These are phyloP conservation scores for Silurus meridionalis DNA, from an alignment of 2,113 vertebrate species.

Conservation along the genomic window DNA sequence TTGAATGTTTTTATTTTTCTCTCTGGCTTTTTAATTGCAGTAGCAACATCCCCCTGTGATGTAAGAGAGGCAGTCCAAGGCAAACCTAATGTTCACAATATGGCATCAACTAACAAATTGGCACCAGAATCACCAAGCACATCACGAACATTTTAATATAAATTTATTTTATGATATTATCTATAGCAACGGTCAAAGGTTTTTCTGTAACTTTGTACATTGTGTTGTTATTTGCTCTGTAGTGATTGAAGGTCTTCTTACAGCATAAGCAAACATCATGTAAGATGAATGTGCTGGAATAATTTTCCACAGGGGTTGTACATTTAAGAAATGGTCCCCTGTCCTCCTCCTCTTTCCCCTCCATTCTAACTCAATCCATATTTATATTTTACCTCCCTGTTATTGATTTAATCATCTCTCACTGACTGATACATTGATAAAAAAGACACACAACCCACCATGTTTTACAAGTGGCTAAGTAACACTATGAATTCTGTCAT, in stretches of 20 bases:
- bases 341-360: not conserved
- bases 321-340: conserved; percentile 2
- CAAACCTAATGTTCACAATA: not conserved
- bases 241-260: not conserved
- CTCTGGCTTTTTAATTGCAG: not conserved
- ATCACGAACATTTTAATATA: not conserved
- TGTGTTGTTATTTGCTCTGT: not conserved
- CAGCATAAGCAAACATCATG: not conserved
- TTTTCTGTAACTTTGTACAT: not conserved
- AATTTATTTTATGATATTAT: not conserved
- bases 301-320: not conserved
- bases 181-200: not conserved
- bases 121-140: not conserved
- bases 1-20: not conserved
- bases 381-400: not conserved
- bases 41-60: not conserved
- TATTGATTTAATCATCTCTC: conserved; percentile 40
- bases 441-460: conserved; percentile 12
- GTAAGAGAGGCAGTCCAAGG: not conserved
- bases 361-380: conserved; percentile 18
- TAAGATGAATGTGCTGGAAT: not conserved
- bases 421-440: conserved; percentile 37
- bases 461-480: conserved; percentile 25
- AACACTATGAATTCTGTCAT: conserved; percentile 24
- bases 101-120: not conserved